Base-by-base conservation (phyloP, 1,140 invertebrate species). In the Heterodera schachtii region DNA sequence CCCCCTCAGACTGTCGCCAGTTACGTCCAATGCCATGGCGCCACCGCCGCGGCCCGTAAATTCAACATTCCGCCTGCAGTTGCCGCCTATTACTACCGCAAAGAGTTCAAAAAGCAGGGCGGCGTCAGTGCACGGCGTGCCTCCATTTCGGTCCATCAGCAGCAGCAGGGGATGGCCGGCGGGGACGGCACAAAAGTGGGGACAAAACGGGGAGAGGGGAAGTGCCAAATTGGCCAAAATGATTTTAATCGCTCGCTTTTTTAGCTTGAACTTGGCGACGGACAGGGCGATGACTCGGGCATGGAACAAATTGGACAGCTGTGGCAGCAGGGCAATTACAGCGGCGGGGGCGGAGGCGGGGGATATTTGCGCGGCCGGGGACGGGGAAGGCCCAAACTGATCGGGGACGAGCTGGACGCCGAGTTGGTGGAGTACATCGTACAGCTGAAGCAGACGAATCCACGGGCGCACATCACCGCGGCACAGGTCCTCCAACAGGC, bases 351-450 rank as follows among this genome's bases (percentile, higher is more conserved):
- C n/a, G n/a, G n/a, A n/a, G n/a, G n/a, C n/a, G 66, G 66, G 16
- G 87, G 84, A 43, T 88, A 88, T 81, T 78, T 88, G 13, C 80
- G 88, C 46, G 88, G 88, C 31, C 83, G 88, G 21, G 88, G 88
- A 21, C 57, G 88, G 49, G 88, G 88, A 3, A 70, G 88, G 16
- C 89, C 89, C 21, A 89, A 90, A 79, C 78, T 90, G 41, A 89
- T 89, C 67, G 88, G 87, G 41, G 88, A 89, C 75, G 88, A 89
- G 76, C 80, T 89, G 31, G 88, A 89, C 77, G 89, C 89, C 5
- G 87, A 90, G 70, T 81, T 89, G 3, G 88, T 89, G 3, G 88
- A 89, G 43, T 82, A 87, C 78, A 89, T 89, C 86, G 89, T 89
- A 8, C 49, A 87, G 66, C 71, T 87, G 31, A 90, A 89, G 74